Conservation (phyloP, 64 coral and sea anemone genomes). For the Orbicella faveolata region DNA sequence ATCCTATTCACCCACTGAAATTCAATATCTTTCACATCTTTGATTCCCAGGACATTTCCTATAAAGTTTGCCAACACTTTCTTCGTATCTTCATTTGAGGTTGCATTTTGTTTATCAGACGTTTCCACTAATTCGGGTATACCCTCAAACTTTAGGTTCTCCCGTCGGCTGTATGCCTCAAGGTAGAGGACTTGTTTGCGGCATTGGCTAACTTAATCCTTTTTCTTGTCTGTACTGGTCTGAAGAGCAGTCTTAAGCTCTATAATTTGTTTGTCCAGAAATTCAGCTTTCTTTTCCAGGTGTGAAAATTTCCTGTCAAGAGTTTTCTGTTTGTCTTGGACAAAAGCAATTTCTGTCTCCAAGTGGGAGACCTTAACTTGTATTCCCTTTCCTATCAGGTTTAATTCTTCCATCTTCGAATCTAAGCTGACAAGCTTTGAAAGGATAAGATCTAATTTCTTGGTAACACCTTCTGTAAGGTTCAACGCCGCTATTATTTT, state of each 20-base stretch:
- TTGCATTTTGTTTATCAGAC: neutral
- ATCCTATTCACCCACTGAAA: neutral
- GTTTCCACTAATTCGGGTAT: neutral
- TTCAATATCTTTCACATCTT: neutral
- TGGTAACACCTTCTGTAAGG: neutral
- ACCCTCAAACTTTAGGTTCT: neutral
- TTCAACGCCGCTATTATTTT: too few species aligned
- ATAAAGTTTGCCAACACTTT: neutral
- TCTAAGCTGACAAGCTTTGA: neutral
- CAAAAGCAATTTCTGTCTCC: neutral
- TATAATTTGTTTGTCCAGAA: neutral
- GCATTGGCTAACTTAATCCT: neutral
- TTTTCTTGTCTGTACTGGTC: neutral
- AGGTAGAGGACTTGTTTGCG: neutral
- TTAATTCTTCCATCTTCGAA: slow-evolving; percentile 1
- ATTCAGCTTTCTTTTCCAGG: neutral
- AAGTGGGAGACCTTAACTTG: neutral
- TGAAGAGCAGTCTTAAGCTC: neutral
- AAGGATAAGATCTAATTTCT: neutral
- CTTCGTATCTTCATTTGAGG: neutral
- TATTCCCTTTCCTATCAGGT: neutral
- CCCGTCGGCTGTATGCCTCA: neutral
- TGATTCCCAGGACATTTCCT: neutral
- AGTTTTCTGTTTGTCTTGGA: neutral
- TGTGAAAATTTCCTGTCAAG: neutral